phyloP scores from a whole-genome alignment of 2,888 invertebrate species.

The Pyrgus malvae region DNA sequence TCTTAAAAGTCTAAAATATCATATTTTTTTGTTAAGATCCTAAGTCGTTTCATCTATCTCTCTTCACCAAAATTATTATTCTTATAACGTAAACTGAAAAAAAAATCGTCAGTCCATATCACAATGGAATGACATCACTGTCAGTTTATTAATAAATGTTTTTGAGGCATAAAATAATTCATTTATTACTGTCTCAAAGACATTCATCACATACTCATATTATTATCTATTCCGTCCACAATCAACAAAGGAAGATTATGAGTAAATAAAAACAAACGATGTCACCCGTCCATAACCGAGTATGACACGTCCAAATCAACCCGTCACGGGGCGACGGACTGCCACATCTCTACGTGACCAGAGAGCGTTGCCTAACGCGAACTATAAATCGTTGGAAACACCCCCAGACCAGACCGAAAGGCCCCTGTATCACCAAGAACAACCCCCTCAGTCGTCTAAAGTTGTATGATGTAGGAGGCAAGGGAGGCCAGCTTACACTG shows the following conservation, averaged over 20 bases:
- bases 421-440: conserved; percentile 34
- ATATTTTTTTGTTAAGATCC: too few species aligned
- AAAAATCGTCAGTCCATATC: too few species aligned
- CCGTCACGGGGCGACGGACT: conserved; percentile 66
- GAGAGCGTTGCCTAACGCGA: conserved; percentile 60
- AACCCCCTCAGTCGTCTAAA: neutral
- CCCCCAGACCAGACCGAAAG: conserved; percentile 44
- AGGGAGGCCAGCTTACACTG: conserved; percentile 37
- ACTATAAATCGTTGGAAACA: conserved; percentile 65
- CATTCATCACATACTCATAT: neutral
- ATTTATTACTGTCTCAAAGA: too few species aligned
- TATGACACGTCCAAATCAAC: conserved; percentile 67
- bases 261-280: conserved; percentile 20
- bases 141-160: too few species aligned
- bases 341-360: conserved; percentile 67
- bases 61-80: too few species aligned
- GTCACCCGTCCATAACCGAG: conserved; percentile 9
- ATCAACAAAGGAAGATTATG: conserved; percentile 13
- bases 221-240: conserved; percentile 1
- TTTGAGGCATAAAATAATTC: too few species aligned
- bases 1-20: too few species aligned
- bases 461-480: neutral
- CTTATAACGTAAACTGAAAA: too few species aligned
- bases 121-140: too few species aligned
- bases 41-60: too few species aligned